Conservation (phyloP, 2,113 vertebrate genomes). For the Hepsetus odoe region DNA sequence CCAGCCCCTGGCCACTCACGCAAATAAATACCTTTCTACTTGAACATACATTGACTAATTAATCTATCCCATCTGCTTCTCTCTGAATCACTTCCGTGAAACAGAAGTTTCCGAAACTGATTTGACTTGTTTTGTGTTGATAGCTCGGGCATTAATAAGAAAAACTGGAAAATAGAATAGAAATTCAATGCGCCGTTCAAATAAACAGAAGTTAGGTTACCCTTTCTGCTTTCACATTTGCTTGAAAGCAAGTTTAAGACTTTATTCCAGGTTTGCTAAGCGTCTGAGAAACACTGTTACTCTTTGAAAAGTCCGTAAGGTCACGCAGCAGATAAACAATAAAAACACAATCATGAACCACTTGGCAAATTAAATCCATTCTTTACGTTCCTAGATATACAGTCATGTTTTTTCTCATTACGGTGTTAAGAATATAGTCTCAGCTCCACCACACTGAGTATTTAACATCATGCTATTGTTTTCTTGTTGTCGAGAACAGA, state of each 20-base stretch:
- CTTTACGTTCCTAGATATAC: too few species aligned
- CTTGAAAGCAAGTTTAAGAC: slow-evolving; percentile 6
- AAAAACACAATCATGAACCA: neutral
- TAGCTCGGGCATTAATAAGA: slow-evolving; percentile 72
- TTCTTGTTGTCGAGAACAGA: slow-evolving; percentile 52
- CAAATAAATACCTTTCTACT: slow-evolving; percentile 87
- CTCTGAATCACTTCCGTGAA: slow-evolving; percentile 77
- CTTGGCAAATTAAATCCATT: neutral
- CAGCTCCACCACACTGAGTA: neutral
- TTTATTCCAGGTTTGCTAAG: neutral
- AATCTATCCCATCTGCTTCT: slow-evolving; percentile 88
- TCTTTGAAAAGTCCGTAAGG: neutral
- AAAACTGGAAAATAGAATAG: slow-evolving; percentile 43
- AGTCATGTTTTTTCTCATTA: neutral
- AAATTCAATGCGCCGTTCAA: slow-evolving; percentile 52
- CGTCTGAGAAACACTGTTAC: neutral
- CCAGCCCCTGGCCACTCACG: slow-evolving; percentile 79
- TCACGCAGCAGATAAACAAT: neutral
- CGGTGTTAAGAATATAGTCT: neutral
- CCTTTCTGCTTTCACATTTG: slow-evolving; percentile 50
- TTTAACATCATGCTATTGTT: slow-evolving; percentile 36
- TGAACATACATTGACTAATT: slow-evolving; percentile 84
- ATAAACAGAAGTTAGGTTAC: slow-evolving; percentile 44
- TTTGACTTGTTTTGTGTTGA: slow-evolving; percentile 76
- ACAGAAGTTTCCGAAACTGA: slow-evolving; percentile 80